A percentile compares a stretch with the other conserved stretches of the same genome.
phyloP scores from a whole-genome alignment of 2,113 vertebrate genomes.

The Anoplopoma fimbria region DNA sequence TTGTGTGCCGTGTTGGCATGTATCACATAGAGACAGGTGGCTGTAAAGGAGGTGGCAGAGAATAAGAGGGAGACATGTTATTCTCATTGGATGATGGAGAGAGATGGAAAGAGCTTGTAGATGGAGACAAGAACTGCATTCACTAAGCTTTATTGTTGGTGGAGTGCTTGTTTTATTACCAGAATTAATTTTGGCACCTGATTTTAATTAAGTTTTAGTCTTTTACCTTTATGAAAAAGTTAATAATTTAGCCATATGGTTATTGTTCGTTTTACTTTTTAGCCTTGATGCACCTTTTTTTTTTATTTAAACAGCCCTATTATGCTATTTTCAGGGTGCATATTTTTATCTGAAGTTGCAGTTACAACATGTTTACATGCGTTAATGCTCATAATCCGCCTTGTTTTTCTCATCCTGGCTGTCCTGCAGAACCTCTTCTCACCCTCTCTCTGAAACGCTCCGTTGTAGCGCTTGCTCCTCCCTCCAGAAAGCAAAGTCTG shows the following conservation, averaged over 20 bases:
- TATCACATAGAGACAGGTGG: slow-evolving; percentile 57
- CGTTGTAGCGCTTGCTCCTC: too few species aligned
- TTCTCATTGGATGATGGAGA: slow-evolving; percentile 29
- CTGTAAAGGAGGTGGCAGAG: slow-evolving; percentile 46
- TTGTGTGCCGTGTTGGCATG: slow-evolving; percentile 53
- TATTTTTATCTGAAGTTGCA: too few species aligned
- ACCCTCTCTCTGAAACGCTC: too few species aligned
- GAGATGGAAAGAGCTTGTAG: neutral
- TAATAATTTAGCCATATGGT: neutral
- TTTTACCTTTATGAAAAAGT: neutral
- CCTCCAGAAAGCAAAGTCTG: too few species aligned
- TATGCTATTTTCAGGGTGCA: too few species aligned
- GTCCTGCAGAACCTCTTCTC: too few species aligned
- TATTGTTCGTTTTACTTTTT: neutral
- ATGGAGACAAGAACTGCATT: slow-evolving; percentile 1
- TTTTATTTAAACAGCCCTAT: too few species aligned
- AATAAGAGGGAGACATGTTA: slow-evolving; percentile 30
- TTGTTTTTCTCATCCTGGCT: too few species aligned
- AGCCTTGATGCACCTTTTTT: neutral
- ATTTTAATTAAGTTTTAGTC: neutral
- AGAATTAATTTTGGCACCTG: neutral
- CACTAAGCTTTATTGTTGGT: neutral
- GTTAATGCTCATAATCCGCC: too few species aligned
- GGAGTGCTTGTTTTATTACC: too few species aligned
- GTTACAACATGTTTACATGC: too few species aligned